Base-by-base conservation (phyloP, 2,113 vertebrate species). In the Percopsis transmontana region DNA sequence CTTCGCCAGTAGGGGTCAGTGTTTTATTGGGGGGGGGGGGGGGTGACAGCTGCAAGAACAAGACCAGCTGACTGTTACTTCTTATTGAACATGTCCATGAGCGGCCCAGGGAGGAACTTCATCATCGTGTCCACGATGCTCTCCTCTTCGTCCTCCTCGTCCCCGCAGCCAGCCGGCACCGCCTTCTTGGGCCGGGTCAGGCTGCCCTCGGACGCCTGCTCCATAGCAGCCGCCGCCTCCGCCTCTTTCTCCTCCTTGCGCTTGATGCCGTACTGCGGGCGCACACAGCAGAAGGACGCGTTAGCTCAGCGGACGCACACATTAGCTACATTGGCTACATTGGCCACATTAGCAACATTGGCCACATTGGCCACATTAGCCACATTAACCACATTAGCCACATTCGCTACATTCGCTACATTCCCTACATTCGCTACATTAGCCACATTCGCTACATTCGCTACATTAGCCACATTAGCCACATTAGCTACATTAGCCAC, bases 81-180 rank as follows among this genome's bases (percentile, higher is more conserved):
- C 91, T 97, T 99, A 90, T 95, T 98, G 87, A 99, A 96, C 92
- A 99, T 98, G 90, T 99, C 97, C 89, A 97, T 95, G 80, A 99
- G 94, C 1, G 97, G 95, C 14, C 96, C 93, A 0, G 97, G 97
- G 77, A 99, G 93, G 89, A 97, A 99, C 86, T 97, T 98, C 92
- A 99, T 97, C 85, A 99, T 97, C 56, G 97, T 96, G 76, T 99
- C 97, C 88, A 99, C 92, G 83, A 99, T 98, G 87, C 95, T 95
- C 68, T 97, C 96, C 9, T 96, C 95, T 58, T 97, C 96, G 38
- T 96, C 96, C 63, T 98, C 97, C 16, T 92, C 90, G 3, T 93
- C 87, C 0, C 92, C 92, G 0, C 92, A 93, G 77, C 92, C 92
- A 0, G 90, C 55, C 1, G 92, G 92, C 2, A 93, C 91, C 0